Conservation (phyloP, 2,888 invertebrate genomes). For the Zygogramma bicolorata region DNA sequence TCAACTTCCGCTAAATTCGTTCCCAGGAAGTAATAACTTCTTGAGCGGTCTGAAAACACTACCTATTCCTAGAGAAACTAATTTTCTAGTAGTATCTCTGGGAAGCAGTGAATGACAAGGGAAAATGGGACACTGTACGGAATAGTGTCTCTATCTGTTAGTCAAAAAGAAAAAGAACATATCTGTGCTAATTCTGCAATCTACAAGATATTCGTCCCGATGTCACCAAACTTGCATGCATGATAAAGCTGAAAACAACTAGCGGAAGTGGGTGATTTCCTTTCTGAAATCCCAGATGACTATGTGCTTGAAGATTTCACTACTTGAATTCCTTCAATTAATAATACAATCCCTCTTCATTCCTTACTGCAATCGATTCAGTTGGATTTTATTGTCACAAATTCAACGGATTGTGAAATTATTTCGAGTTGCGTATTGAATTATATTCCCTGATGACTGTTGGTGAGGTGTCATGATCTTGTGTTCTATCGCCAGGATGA, state of each 20-base stretch:
- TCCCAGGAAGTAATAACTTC: too few relatives aligned
- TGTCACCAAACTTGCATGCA: slow-evolving; percentile 10
- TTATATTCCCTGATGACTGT: too few relatives aligned
- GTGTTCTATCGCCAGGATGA: too few relatives aligned
- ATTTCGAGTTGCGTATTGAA: too few relatives aligned
- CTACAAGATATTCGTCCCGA: slow-evolving; percentile 18
- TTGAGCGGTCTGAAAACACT: too few relatives aligned
- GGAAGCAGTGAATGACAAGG: neutral
- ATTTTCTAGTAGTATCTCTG: neutral
- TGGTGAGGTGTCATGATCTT: too few relatives aligned
- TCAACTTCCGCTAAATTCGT: too few relatives aligned
- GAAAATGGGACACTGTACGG: neutral
- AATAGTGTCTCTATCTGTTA: neutral
- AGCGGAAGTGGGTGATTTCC: slow-evolving; percentile 11
- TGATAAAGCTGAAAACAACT: slow-evolving; percentile 18
- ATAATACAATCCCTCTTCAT: too few relatives aligned
- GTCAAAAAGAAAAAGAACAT: slow-evolving; percentile 5
- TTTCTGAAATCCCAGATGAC: neutral
- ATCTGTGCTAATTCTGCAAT: slow-evolving; percentile 18
- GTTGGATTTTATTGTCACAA: too few relatives aligned
- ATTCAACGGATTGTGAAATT: too few relatives aligned
- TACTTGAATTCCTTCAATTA: neutral
- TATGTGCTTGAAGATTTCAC: neutral
- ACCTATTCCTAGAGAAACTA: slow-evolving; percentile 5
- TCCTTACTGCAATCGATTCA: too few relatives aligned